phyloP scores from a whole-genome alignment of 2,113 vertebrate species.

The Gallinago undulata region DNA sequence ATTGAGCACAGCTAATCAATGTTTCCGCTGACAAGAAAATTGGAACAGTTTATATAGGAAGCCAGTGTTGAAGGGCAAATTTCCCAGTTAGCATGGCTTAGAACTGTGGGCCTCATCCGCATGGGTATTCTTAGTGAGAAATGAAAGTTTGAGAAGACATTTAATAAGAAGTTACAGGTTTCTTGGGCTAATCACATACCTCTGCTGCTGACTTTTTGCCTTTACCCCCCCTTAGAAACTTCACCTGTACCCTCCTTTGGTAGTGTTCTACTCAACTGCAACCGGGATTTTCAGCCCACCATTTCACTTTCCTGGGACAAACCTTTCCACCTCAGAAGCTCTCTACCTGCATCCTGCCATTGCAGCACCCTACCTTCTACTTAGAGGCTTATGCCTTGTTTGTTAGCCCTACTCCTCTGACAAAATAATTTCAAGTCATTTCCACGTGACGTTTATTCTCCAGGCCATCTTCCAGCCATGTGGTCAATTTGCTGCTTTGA shows the following conservation, averaged over 20 bases:
- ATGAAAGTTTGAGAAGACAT: background rate
- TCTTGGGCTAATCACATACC: background rate
- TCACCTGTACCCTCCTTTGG: background rate
- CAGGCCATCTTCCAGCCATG: background rate
- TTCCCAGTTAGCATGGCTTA: conserved; percentile 22
- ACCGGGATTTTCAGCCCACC: background rate
- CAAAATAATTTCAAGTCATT: background rate
- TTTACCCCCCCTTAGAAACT: background rate
- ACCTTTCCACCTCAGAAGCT: background rate
- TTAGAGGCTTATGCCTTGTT: background rate
- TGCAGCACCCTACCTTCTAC: background rate
- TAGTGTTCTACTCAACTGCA: background rate
- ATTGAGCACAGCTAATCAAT: conserved; percentile 64
- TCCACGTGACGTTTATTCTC: background rate
- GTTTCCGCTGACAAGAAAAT: conserved; percentile 59
- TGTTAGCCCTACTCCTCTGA: background rate
- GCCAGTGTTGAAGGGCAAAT: conserved; percentile 9
- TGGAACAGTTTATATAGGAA: conserved; percentile 55
- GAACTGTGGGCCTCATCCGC: background rate
- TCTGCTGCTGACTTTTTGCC: background rate
- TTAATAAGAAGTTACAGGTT: background rate
- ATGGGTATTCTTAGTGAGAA: background rate
- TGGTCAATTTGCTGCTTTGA: background rate
- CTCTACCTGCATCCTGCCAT: background rate
- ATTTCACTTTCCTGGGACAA: background rate